A percentile compares a stretch with the other conserved stretches of the same genome.
These are phyloP conservation scores for Erpobdella octoculata DNA, from an alignment of 2,888 invertebrate species.

Conservation along the genomic window DNA sequence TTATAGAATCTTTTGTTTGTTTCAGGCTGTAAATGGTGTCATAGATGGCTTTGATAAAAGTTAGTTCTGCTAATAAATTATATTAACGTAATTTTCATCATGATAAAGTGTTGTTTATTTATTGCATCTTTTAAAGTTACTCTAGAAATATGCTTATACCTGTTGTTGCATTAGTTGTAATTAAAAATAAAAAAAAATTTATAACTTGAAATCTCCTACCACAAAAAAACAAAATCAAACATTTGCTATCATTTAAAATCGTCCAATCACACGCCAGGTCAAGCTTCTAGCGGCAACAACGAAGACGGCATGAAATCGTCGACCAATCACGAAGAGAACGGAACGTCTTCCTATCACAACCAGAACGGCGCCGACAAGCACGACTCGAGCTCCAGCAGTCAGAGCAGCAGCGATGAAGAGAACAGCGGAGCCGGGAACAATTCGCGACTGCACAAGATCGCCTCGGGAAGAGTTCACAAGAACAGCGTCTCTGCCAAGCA, in stretches of 20 bases:
- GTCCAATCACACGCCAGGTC: neutral
- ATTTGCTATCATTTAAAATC: too few relatives aligned
- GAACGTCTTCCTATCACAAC: conserved; percentile 13
- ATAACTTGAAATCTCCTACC: too few relatives aligned
- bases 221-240: too few relatives aligned
- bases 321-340: conserved; percentile 12
- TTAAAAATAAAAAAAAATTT: too few relatives aligned
- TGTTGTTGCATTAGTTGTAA: too few relatives aligned
- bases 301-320: conserved; percentile 5
- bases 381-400: conserved; percentile 24
- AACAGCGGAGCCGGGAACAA: conserved; percentile 19
- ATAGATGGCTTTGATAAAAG: conserved; percentile 37
- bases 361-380: conserved; percentile 22
- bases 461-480: conserved; percentile 12
- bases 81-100: neutral
- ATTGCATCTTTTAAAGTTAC: too few relatives aligned
- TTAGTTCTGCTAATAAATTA: conserved; percentile 23
- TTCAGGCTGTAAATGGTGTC: conserved; percentile 38
- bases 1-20: too few relatives aligned
- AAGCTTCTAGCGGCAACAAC: neutral
- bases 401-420: conserved; percentile 20
- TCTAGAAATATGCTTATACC: too few relatives aligned
- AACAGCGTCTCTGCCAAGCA: conserved; percentile 23
- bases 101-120: neutral
- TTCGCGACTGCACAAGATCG: conserved; percentile 25